Base-by-base conservation (phyloP, 1,140 invertebrate genomes). In the Penaeus vannamei region DNA sequence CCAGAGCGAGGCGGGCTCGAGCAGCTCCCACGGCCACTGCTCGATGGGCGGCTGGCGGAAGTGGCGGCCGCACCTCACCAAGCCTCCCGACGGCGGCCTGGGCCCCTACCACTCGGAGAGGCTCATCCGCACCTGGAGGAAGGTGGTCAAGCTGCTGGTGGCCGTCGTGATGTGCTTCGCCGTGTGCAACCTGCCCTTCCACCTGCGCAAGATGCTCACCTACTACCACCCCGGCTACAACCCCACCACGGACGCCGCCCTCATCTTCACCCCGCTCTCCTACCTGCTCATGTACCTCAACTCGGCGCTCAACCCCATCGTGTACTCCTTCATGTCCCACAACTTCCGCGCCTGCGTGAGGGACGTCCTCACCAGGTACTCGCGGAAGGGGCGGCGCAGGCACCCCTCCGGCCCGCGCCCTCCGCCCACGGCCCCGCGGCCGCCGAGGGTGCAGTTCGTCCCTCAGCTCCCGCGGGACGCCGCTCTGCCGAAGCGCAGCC, bases 131-230 rank as follows among this genome's bases (percentile, higher is more conserved):
- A 91, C 86, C 5, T 91, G 90, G 90, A 76, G 88, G n/a, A 91
- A 91, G 82, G 94, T 94, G 17, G 93, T 93, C 85, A 95, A 96
- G 80, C 96, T 98, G 95, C 94, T 98, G 36, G 95, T 98, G 42
- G 95, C 96, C 8, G 96, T 97, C 20, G 96, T 97, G 14, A 93
- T 96, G 62, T 96, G 96, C 79, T 98, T 98, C 92, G 96, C 96
- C 4, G 90, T 97, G 20, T 97, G 97, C 93, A 97, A 97, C 93
- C 93, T 97, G 36, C 97, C 97, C 0, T 96, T 96, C 93, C 97
- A 97, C 93, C 95, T 96, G 1, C 94, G 96, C 20, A 97, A 97
- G 92, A 95, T 93, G n/a, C 92, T 91, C 22, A 86, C 87, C 29
- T 91, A 91, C 53, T 91, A 93, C 87, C 92, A 93, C 84, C 85